These are phyloP conservation scores for Phalangium opilio DNA, from an alignment of 2,888 invertebrate species.

Conservation along the genomic window DNA sequence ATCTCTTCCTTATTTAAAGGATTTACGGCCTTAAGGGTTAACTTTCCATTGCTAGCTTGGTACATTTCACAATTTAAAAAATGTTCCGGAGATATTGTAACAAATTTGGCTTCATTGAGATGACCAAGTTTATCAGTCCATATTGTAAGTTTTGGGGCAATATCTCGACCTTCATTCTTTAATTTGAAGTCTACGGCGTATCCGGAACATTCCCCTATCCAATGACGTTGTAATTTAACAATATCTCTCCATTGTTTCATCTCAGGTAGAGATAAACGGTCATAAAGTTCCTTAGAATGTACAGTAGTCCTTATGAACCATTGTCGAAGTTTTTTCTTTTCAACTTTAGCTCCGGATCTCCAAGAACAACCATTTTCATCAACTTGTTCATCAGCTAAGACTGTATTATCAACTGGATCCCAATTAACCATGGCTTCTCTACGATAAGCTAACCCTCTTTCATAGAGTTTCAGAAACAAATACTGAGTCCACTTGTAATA, in stretches of 20 bases:
- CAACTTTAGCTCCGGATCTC: slow-evolving; percentile 89
- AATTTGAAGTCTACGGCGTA: slow-evolving; percentile 28
- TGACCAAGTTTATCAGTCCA: slow-evolving; percentile 64
- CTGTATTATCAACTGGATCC: slow-evolving; percentile 96
- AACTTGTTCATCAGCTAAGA: slow-evolving; percentile 94
- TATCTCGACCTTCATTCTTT: slow-evolving; percentile 5
- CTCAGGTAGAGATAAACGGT: slow-evolving; percentile 50
- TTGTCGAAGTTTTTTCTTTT: slow-evolving; percentile 71
- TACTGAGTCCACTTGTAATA: slow-evolving; percentile 94
- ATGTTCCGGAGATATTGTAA: slow-evolving; percentile 45
- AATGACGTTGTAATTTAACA: slow-evolving; percentile 65
- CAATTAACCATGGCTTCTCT: slow-evolving; percentile 65
- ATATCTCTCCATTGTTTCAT: slow-evolving; percentile 64
- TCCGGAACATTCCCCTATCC: slow-evolving; percentile 78
- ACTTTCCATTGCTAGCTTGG: slow-evolving; percentile 1
- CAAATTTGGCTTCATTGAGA: slow-evolving; percentile 50
- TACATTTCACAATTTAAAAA: slow-evolving; percentile 15
- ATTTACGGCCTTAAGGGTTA: slow-evolving; percentile 43
- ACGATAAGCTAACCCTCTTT: slow-evolving; percentile 70
- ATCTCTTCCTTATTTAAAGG: slow-evolving; percentile 43
- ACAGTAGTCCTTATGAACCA: slow-evolving; percentile 86
- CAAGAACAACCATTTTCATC: slow-evolving; percentile 79
- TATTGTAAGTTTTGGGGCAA: slow-evolving; percentile 36
- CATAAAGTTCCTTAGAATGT: slow-evolving; percentile 32
- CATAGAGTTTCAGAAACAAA: slow-evolving; percentile 72